Base-by-base conservation (phyloP, 2,113 vertebrate genomes). In the Megalops atlanticus region DNA sequence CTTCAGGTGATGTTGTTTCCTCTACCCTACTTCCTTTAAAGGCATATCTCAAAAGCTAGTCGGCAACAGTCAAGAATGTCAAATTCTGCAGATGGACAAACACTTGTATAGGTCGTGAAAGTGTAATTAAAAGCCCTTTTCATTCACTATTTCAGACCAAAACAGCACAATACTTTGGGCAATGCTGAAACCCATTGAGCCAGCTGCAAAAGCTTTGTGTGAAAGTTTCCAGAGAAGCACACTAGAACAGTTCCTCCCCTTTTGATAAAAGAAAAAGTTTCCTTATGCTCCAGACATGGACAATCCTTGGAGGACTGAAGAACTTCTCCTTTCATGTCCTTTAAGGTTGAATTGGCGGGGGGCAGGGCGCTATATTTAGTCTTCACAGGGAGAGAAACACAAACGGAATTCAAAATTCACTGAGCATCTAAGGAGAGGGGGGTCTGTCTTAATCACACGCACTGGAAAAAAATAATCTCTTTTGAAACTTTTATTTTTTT, bases 371-470 rank as follows among this genome's bases (percentile, higher is more conserved):
- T 54, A 58, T 54, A 54, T 77, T 54, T 38, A 77, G 45, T 36
- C 43, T 77, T 52, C 43, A 77, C 33, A 77, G 33, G 33, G 21
- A 24, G 45, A 27, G 47, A 54, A 12, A 77, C 16, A 77, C 45
- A 58, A 38, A 49, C 38, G 33, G 38, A 76, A 47, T 76, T n/a
- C 16, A 33, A 76, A 76, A 76, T 49, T 33, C n/a, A 52, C 43
- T 45, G 33, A 40, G 33, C 38, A 39, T 18, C 70, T 40, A 27
- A 73, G 31, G 35, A 33, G 4, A 7, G 72, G 4, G 40, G 12
- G 31, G 33, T 36, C 49, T 77, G 18, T 77, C 47, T 43, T 77
- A 77, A 77, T 77, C 47, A 77, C 27, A 35, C 76, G 2, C 49
- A 38, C 49, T 74, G 8, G 39, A 77, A 45, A 74, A 74, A 74